Conservation (phyloP, 2,888 invertebrate genomes). For the Sepioteuthis lessoniana region DNA sequence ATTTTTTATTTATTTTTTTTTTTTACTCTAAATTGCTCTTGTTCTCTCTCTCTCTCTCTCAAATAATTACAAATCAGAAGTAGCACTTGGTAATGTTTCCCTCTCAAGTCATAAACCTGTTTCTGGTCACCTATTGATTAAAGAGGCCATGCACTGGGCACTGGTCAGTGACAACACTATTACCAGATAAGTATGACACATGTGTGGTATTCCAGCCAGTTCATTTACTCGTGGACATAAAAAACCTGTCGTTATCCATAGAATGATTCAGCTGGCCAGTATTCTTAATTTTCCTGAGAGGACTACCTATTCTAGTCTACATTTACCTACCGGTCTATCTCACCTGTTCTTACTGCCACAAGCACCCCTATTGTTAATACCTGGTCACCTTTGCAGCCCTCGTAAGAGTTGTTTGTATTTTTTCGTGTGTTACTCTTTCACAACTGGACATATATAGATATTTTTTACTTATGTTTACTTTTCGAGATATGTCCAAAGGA, state of each 20-base stretch:
- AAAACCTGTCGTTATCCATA: conserved; percentile 41
- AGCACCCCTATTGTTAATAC: not conserved
- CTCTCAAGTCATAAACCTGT: not conserved
- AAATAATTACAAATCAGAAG: conserved; percentile 9
- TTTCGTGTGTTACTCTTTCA: not conserved
- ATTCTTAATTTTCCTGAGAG: conserved; percentile 24
- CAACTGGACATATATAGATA: not conserved
- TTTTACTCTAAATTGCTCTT: not conserved
- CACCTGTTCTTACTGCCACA: not conserved
- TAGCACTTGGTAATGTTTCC: conserved; percentile 8
- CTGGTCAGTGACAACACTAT: conserved; percentile 3
- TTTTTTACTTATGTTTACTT: not conserved
- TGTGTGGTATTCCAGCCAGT: not conserved
- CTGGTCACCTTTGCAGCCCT: conserved; percentile 21
- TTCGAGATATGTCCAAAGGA: conserved; percentile 7
- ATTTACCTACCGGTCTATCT: not conserved
- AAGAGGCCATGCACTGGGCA: conserved; percentile 33
- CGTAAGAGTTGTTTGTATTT: conserved; percentile 23
- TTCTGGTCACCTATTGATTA: conserved; percentile 23
- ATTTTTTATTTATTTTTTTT: no score
- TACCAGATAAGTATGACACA: conserved; percentile 33
- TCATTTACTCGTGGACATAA: conserved; percentile 14
- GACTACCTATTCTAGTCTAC: not conserved
- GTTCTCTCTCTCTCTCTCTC: conserved; percentile 41
- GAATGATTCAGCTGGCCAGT: conserved; percentile 42